Conservation (phyloP, 2,888 invertebrate species). For the Alloscopus bannaensis region DNA sequence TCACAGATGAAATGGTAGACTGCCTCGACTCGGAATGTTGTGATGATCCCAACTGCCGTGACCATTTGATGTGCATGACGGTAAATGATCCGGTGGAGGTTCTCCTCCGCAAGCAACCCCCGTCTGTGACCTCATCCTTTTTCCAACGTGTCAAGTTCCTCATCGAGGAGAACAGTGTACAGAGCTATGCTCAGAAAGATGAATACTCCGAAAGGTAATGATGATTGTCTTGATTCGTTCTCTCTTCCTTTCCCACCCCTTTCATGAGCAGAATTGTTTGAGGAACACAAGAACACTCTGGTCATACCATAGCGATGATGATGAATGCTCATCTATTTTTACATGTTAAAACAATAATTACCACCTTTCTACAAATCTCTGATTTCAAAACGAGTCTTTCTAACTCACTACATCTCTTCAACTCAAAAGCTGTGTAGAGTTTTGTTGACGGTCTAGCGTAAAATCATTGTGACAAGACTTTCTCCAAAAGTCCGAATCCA, state of each 20-base stretch:
- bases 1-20: constrained; percentile 96
- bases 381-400: too few species aligned
- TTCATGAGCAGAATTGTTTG: not conserved
- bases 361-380: too few species aligned
- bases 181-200: constrained; percentile 97
- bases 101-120: constrained; percentile 95
- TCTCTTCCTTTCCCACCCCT: constrained; percentile 1
- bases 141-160: constrained; percentile 98
- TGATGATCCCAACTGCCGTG: constrained; percentile 88
- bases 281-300: too few species aligned
- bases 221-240: constrained; percentile 56
- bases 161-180: constrained; percentile 98
- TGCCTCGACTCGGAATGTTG: constrained; percentile 99
- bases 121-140: constrained; percentile 97
- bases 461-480: too few species aligned
- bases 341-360: too few species aligned
- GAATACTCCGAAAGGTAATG: constrained; percentile 98
- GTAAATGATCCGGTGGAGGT: constrained; percentile 98
- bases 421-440: too few species aligned
- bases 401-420: too few species aligned
- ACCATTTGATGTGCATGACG: constrained; percentile 95
- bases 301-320: too few species aligned
- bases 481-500: too few species aligned
- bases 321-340: too few species aligned
- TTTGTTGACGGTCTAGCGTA: too few species aligned